phyloP scores from a whole-genome alignment of 2,113 vertebrate genomes.

The Ctenomys sociabilis region DNA sequence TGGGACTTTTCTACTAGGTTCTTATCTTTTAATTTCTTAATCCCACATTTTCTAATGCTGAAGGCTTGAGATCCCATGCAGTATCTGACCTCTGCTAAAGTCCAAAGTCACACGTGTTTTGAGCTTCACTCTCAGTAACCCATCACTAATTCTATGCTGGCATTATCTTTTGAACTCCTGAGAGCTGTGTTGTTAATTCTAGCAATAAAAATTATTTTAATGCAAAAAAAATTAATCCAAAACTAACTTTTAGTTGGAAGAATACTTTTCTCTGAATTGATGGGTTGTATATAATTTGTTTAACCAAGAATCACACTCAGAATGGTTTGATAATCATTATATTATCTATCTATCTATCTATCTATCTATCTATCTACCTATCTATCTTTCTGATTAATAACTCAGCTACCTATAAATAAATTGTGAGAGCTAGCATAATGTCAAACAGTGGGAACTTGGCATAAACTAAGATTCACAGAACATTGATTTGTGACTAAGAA shows the following conservation, averaged over 20 bases:
- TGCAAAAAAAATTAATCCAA: neutral
- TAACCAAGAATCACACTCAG: neutral
- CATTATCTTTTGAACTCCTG: conserved; percentile 10
- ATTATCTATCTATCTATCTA: too few relatives aligned
- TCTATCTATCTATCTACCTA: too few relatives aligned
- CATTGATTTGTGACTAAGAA: neutral
- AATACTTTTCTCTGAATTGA: neutral
- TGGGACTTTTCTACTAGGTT: neutral
- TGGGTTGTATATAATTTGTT: neutral
- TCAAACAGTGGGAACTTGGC: neutral
- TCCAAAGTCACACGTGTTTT: conserved; percentile 40
- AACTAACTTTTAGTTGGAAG: neutral
- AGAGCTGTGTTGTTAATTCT: conserved; percentile 10
- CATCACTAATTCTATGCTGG: neutral
- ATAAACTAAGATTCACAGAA: neutral
- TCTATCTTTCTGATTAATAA: neutral
- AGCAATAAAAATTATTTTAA: conserved; percentile 44
- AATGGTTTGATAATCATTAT: neutral
- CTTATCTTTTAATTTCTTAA: too few relatives aligned
- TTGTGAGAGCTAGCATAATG: neutral
- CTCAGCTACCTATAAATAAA: neutral
- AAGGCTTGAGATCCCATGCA: neutral
- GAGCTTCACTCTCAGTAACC: neutral
- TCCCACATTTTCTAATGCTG: conserved; percentile 39
- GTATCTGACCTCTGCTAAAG: neutral